A percentile compares a stretch with the other conserved stretches of the same genome.
These are phyloP conservation scores for Terrapene triunguis DNA, from an alignment of 2,113 vertebrate genomes.

Conservation along the genomic window DNA sequence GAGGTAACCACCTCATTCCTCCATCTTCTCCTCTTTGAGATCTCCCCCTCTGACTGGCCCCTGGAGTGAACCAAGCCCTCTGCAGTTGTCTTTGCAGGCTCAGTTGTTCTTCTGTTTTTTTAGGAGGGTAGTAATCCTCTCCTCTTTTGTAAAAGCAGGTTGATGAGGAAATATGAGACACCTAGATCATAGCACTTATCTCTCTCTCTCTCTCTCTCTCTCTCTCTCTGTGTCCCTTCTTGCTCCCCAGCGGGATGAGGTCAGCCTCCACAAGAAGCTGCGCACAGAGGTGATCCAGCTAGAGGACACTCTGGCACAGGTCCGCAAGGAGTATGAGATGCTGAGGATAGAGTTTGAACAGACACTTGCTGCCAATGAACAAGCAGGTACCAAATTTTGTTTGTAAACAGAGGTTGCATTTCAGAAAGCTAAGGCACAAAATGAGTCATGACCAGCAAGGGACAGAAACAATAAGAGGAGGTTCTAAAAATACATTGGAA, in stretches of 20 bases:
- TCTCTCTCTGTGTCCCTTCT: background rate
- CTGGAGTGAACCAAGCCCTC: background rate
- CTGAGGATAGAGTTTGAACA: constrained; percentile 97
- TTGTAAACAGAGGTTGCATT: background rate
- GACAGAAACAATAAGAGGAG: background rate
- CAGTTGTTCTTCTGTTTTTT: background rate
- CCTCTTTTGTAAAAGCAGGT: accelerated
- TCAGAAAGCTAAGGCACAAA: background rate
- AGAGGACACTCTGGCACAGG: constrained; percentile 97
- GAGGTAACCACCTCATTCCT: constrained; percentile 80
- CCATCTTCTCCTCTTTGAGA: background rate
- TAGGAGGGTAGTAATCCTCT: background rate
- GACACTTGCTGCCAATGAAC: constrained; percentile 96
- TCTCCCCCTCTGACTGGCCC: background rate
- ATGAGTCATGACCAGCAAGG: background rate
- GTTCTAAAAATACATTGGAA: background rate
- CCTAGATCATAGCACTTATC: background rate
- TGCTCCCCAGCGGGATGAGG: constrained; percentile 90
- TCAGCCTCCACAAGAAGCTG: constrained; percentile 95
- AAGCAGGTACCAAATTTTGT: constrained; percentile 87
- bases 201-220: background rate
- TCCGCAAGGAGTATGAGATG: constrained; percentile 98
- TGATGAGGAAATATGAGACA: background rate
- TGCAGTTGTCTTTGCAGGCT: background rate
- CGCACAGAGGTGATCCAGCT: constrained; percentile 97